Conservation (phyloP, 2,888 invertebrate genomes). For the Mythimna pallens region DNA sequence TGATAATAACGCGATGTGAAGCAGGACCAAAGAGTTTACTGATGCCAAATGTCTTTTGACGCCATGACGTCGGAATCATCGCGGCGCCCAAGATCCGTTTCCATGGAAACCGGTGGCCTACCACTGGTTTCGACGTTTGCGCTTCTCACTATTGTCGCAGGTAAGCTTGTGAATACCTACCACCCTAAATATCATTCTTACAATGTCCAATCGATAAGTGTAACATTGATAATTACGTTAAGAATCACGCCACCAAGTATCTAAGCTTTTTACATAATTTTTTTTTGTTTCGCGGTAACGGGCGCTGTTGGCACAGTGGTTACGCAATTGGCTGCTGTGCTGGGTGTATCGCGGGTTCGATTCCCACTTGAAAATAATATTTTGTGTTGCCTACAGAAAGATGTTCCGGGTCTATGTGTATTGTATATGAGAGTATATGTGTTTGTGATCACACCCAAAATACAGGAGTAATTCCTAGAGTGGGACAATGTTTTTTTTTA, state of each 20-base stretch:
- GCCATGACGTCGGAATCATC: slow-evolving; percentile 80
- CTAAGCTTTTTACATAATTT: not conserved
- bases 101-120: slow-evolving; percentile 86
- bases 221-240: not conserved
- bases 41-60: slow-evolving; percentile 75
- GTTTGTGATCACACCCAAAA: no score
- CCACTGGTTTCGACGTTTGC: slow-evolving; percentile 87
- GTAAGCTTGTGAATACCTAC: slow-evolving; percentile 71
- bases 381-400: no score
- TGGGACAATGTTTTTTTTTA: no score
- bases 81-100: slow-evolving; percentile 77
- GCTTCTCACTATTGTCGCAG: slow-evolving; percentile 87
- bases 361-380: no score
- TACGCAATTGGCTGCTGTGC: no score
- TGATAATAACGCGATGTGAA: slow-evolving; percentile 75
- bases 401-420: no score
- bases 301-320: no score
- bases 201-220: not conserved
- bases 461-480: no score
- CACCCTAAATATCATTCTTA: not conserved
- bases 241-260: no score
- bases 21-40: slow-evolving; percentile 63
- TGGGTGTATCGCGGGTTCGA: no score
- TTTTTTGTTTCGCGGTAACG: not conserved
- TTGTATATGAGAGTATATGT: no score